Evolutionary conservation across 2,113 vertebrate genomes (phyloP), one percentile per base, ranked within the genome.

Genomic region (Porphyrio hochstetteri): DNA sequence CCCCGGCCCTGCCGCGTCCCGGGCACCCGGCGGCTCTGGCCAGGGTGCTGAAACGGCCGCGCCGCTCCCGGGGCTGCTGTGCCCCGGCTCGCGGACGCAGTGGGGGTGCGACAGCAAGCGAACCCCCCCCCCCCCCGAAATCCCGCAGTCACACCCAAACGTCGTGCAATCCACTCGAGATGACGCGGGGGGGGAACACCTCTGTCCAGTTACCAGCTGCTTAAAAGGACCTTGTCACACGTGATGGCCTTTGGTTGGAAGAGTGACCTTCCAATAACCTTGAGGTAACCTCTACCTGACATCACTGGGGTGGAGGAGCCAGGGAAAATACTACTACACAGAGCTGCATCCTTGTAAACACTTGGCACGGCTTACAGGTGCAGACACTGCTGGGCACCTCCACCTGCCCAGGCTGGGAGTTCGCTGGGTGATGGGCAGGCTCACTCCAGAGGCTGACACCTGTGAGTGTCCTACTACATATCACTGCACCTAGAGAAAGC

Each of bases 21-120:
- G 42, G 48, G 3, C 33, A 23, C 21, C 8, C 25, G 7, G 16
- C 4, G 48, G 67, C 93, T 9, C 94, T 96, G 96, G 80, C 96
- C 96, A 88, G 29, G 94, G 96, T 96, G 59, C 95, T 96, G 96
- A 96, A 96, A 31, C 20, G 10, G n/a, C 44, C 23, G 33, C 72
- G 28, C 23, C 21, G 42, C 61, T 13, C 16, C 79, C 48, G 53
- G n/a, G 4, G 25, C 46, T 15, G 48, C 69, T 14, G 36, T 1
- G 20, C 29, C 11, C 57, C 4, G 24, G 31, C 35, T n/a, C 24
- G 2, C 2, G 36, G 3, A 11, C 4, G 40, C 35, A 2, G 17
- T 1, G 23, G 11, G n/a, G 9, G 16, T 17, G 68, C 16, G 7
- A 4, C 16, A 29, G 36, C 19, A 3, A 16, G 18, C 1, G 5